phyloP scores from a whole-genome alignment of 1,140 invertebrate genomes.

The Drosophila hydei region DNA sequence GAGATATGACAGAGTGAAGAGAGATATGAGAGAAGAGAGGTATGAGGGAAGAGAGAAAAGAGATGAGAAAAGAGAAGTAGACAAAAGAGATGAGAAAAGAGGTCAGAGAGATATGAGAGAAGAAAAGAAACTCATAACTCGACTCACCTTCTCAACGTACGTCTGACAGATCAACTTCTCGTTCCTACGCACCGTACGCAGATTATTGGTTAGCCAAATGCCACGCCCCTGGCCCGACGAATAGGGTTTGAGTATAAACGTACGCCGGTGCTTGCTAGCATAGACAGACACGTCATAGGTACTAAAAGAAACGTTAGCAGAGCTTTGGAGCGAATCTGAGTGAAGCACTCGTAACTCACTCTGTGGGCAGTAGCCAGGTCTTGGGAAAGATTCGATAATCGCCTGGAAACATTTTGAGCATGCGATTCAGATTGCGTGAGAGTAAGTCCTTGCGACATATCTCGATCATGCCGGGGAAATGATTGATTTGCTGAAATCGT shows the following conservation, averaged over 20 bases:
- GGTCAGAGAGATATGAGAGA: not conserved
- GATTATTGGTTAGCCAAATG: constrained; percentile 90
- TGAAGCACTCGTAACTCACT: constrained; percentile 85
- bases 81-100: not conserved
- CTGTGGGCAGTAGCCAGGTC: constrained; percentile 95
- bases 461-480: constrained; percentile 95
- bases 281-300: constrained; percentile 71
- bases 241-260: constrained; percentile 95
- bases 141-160: constrained; percentile 86
- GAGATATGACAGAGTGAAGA: no score
- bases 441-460: constrained; percentile 94
- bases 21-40: no score
- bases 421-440: constrained; percentile 93
- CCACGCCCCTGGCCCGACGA: constrained; percentile 93
- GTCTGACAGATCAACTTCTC: constrained; percentile 94
- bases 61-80: no score
- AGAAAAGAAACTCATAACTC: not conserved
- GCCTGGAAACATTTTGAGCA: constrained; percentile 93
- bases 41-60: no score
- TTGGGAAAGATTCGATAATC: constrained; percentile 96
- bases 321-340: not conserved
- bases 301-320: constrained; percentile 20
- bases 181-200: constrained; percentile 91
- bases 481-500: constrained; percentile 94
- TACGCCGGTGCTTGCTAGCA: constrained; percentile 87